Conservation (phyloP, 1,140 invertebrate genomes). For the Paracyclopina nana region DNA sequence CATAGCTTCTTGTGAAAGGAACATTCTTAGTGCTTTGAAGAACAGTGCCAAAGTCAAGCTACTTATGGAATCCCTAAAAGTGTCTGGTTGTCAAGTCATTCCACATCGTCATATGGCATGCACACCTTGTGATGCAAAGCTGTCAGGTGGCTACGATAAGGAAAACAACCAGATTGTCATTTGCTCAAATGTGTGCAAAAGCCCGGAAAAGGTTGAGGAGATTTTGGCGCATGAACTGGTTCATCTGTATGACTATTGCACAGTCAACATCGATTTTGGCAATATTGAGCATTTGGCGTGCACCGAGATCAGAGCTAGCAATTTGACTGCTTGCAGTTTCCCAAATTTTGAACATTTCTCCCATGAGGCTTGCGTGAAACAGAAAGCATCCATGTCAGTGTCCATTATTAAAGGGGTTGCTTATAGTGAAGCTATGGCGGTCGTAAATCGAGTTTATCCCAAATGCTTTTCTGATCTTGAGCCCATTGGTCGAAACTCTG, state of each 20-base stretch:
- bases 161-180: slow-evolving; percentile 69
- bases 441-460: slow-evolving; percentile 69
- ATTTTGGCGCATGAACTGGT: slow-evolving; percentile 79
- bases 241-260: slow-evolving; percentile 90
- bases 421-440: slow-evolving; percentile 43
- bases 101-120: slow-evolving; percentile 61
- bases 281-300: slow-evolving; percentile 85
- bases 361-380: slow-evolving; percentile 71
- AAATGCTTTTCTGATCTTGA: slow-evolving; percentile 40
- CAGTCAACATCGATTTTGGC: slow-evolving; percentile 63
- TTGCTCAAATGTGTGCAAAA: slow-evolving; percentile 59
- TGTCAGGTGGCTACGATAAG: slow-evolving; percentile 81
- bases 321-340: slow-evolving; percentile 75
- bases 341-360: slow-evolving; percentile 53
- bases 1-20: neutral
- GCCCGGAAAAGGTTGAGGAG: slow-evolving; percentile 43
- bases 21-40: neutral
- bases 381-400: slow-evolving; percentile 61
- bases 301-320: slow-evolving; percentile 77
- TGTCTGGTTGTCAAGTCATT: slow-evolving; percentile 19
- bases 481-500: neutral
- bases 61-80: slow-evolving; percentile 19
- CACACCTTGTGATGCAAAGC: slow-evolving; percentile 58
- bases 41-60: slow-evolving; percentile 14
- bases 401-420: slow-evolving; percentile 53